Percentiles rank a stretch among this genome's conserved stretches.
These are phyloP conservation scores for Xanthorhoe designata DNA, from an alignment of 2,888 invertebrate genomes.

Conservation along the genomic window DNA sequence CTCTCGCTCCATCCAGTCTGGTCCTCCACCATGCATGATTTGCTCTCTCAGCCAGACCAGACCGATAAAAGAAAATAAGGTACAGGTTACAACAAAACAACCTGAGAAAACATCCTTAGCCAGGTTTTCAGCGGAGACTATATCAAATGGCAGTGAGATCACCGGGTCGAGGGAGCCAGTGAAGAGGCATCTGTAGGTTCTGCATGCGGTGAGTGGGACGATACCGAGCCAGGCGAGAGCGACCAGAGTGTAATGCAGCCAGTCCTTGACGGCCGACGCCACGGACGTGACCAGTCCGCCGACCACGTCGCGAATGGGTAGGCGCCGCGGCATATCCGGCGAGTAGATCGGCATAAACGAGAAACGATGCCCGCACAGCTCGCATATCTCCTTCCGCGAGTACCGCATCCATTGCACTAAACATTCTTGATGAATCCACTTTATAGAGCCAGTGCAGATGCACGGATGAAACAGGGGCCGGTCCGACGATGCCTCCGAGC, in stretches of 20 bases:
- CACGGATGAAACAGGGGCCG: constrained; percentile 99
- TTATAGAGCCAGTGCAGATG: constrained; percentile 99
- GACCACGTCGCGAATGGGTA: constrained; percentile 96
- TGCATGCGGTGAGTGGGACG: constrained; percentile 97
- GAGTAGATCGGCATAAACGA: constrained; percentile 99
- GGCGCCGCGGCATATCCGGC: constrained; percentile 99
- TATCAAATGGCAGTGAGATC: constrained; percentile 95
- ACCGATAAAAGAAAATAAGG: constrained; percentile 97
- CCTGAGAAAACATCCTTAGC: constrained; percentile 98
- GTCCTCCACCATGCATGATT: constrained; percentile 98
- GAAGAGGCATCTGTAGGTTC: constrained; percentile 97
- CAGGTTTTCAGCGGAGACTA: constrained; percentile 96
- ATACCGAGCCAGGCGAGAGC: constrained; percentile 99
- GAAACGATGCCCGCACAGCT: constrained; percentile 98
- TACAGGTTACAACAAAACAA: constrained; percentile 98
- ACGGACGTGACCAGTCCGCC: constrained; percentile 96
- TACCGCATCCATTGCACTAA: constrained; percentile 99
- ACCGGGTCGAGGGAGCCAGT: constrained; percentile 95
- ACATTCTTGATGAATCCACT: constrained; percentile 99
- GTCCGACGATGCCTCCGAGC: constrained; percentile 96
- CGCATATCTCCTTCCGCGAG: constrained; percentile 99
- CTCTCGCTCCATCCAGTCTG: constrained; percentile 96
- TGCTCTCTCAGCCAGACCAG: constrained; percentile 99
- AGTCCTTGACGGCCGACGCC: constrained; percentile 96
- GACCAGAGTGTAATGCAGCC: constrained; percentile 98